Evolutionary conservation across 2,888 invertebrate species (phyloP).

Genomic region (Dynastes maya): DNA sequence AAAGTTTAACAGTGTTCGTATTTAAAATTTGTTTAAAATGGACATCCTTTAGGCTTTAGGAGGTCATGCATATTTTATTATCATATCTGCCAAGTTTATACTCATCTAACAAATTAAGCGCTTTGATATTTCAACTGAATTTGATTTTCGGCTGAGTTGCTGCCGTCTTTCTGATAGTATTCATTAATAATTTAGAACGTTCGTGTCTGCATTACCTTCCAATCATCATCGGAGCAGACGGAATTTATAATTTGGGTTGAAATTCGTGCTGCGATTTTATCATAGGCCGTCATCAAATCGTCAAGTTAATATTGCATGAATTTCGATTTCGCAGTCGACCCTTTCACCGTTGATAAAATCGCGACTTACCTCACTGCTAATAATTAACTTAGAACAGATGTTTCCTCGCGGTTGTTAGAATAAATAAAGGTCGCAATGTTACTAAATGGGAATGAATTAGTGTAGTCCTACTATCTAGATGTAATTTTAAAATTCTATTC

Average conservation of each 20-base stretch:
- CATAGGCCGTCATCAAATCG: neutral
- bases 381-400: neutral
- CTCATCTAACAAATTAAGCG: neutral
- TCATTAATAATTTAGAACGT: constrained; percentile 19
- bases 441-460: too few relatives aligned
- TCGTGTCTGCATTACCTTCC: constrained; percentile 12
- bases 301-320: constrained; percentile 46
- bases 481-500: too few relatives aligned
- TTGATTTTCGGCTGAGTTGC: neutral
- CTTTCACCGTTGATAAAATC: neutral
- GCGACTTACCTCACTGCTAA: neutral
- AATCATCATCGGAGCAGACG: constrained; percentile 15
- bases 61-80: too few relatives aligned
- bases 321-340: constrained; percentile 40
- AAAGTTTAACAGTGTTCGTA: too few relatives aligned
- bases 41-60: too few relatives aligned
- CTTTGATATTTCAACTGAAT: constrained; percentile 14
- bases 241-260: constrained; percentile 38
- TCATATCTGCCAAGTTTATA: too few relatives aligned
- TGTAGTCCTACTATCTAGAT: too few relatives aligned
- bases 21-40: too few relatives aligned
- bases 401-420: too few relatives aligned
- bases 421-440: too few relatives aligned
- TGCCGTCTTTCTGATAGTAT: neutral
- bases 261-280: constrained; percentile 6